These are phyloP conservation scores for Argya squamiceps DNA, from an alignment of 2,797 vertebrate species.

Conservation along the genomic window DNA sequence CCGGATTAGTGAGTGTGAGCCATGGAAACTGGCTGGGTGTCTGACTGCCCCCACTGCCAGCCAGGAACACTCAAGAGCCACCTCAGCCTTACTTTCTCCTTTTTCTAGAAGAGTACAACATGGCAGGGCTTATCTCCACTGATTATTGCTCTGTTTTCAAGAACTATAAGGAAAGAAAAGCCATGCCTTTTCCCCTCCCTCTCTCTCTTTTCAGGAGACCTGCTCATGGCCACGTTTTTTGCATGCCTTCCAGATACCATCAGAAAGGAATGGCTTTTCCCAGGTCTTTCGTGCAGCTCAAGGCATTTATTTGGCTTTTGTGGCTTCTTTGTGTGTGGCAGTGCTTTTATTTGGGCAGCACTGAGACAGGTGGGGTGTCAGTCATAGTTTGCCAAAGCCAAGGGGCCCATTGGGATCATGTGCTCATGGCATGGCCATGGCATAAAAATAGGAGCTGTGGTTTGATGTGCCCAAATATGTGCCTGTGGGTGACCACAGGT, in stretches of 20 bases:
- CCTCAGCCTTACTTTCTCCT: neutral
- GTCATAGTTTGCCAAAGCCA: neutral
- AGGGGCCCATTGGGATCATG: neutral
- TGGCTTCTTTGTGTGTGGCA: neutral
- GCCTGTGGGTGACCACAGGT: rapidly evolving
- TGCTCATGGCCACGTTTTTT: neutral
- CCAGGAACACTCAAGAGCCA: neutral
- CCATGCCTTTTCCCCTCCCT: neutral
- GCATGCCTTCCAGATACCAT: neutral
- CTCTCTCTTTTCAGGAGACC: neutral
- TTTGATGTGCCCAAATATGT: neutral
- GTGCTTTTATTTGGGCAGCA: neutral
- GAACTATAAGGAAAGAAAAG: neutral
- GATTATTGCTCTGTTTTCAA: neutral
- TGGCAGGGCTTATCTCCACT: neutral
- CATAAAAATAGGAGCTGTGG: neutral
- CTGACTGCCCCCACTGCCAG: neutral
- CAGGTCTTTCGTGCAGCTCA: neutral
- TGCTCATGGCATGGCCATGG: rapidly evolving
- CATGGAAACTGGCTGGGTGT: neutral
- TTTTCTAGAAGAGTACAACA: neutral
- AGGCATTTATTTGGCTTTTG: neutral
- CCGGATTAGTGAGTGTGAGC: neutral
- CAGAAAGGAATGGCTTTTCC: neutral
- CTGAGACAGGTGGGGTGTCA: neutral